A percentile compares a stretch with the other conserved stretches of the same genome.
Conservation (phyloP, 2,888 invertebrate genomes). For the Eupithecia inturbata region DNA sequence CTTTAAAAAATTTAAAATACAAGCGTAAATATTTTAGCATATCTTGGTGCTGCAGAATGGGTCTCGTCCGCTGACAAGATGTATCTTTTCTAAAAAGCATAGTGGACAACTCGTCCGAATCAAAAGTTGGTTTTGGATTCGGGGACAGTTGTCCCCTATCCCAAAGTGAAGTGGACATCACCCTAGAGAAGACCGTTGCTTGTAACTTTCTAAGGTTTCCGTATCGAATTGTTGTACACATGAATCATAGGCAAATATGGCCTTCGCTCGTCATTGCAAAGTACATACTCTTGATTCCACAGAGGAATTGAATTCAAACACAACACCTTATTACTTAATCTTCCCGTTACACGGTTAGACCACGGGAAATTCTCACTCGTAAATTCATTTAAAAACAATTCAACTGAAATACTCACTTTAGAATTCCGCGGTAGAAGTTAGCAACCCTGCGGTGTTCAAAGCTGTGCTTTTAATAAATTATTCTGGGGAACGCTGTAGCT, state of each 20-base stretch:
- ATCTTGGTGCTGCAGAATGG: no score
- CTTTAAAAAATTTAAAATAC: no score
- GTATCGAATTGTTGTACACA: no score
- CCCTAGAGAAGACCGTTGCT: no score
- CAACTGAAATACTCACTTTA: constrained; percentile 6
- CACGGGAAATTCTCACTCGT: background rate
- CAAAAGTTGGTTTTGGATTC: no score
- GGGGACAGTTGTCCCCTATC: no score
- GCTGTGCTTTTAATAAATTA: constrained; percentile 74
- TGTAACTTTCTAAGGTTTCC: no score
- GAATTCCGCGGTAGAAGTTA: constrained; percentile 18
- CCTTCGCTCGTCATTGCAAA: background rate
- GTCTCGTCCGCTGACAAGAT: no score
- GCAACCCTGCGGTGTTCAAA: constrained; percentile 59
- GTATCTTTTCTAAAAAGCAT: no score
- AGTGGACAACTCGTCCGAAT: no score
- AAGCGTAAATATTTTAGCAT: background rate
- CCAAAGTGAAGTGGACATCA: no score
- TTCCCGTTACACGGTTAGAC: background rate
- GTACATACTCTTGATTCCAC: background rate
- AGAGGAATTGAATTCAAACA: background rate
- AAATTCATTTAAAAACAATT: constrained; percentile 9
- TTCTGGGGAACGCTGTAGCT: constrained; percentile 62
- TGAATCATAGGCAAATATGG: background rate
- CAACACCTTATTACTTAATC: background rate